These are phyloP conservation scores for Stigmatopora argus DNA, from an alignment of 2,113 vertebrate species.

Conservation along the genomic window DNA sequence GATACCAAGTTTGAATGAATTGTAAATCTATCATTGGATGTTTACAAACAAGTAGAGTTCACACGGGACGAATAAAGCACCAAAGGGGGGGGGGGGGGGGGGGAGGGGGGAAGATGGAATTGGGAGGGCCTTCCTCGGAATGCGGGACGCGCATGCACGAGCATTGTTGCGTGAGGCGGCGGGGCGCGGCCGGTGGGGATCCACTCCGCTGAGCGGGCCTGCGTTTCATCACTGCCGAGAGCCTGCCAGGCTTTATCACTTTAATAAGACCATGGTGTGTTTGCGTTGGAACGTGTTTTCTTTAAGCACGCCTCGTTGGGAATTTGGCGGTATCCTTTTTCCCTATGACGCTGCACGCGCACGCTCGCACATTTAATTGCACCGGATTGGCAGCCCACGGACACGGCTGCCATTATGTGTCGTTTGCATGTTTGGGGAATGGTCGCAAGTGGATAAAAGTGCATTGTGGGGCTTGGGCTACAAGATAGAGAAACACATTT, in stretches of 20 bases:
- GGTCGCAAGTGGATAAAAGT: not conserved
- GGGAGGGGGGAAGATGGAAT: constrained; percentile 15
- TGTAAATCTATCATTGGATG: not conserved
- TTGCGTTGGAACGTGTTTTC: constrained; percentile 13
- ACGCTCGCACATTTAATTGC: not conserved
- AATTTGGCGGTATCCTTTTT: constrained; percentile 4
- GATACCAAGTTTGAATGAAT: too few relatives aligned
- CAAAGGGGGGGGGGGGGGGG: constrained; percentile 15
- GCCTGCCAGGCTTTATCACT: constrained; percentile 24
- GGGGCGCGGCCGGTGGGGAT: constrained; percentile 62
- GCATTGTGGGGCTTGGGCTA: not conserved
- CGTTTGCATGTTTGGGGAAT: not conserved
- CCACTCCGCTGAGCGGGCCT: constrained; percentile 52
- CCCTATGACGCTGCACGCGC: not conserved
- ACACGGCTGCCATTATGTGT: not conserved
- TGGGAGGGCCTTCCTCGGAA: constrained; percentile 26
- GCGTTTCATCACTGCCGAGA: constrained; percentile 32
- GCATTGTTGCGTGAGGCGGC: constrained; percentile 37
- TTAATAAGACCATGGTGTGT: constrained; percentile 30
- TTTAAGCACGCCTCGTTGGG: constrained; percentile 8
- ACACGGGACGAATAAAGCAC: constrained; percentile 36
- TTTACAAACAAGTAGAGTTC: constrained; percentile 51
- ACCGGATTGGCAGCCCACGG: not conserved
- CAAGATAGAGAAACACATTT: too few relatives aligned
- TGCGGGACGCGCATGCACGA: constrained; percentile 31